Evolutionary conservation across 2,113 vertebrate genomes (phyloP).

Genomic region (Coregonus clupeaformis): DNA sequence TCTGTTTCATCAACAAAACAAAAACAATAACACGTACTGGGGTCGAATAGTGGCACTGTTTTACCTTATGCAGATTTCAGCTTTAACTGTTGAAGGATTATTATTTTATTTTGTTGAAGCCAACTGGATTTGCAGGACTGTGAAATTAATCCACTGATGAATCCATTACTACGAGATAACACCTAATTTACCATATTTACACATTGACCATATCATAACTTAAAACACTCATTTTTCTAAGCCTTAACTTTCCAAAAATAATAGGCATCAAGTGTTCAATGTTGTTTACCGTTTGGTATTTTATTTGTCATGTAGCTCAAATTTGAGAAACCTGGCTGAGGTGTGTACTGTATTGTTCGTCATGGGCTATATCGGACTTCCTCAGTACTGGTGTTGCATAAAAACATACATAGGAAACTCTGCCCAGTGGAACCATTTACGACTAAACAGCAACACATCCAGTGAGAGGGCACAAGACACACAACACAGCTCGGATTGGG

Average conservation of each 20-base stretch:
- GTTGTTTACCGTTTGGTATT: slow-evolving; percentile 39
- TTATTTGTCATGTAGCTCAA: slow-evolving; percentile 29
- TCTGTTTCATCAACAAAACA: too few species aligned
- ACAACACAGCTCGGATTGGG: not conserved
- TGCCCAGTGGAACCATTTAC: too few species aligned
- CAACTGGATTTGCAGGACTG: slow-evolving; percentile 64
- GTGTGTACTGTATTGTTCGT: not conserved
- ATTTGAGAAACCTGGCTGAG: slow-evolving; percentile 44
- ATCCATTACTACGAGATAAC: slow-evolving; percentile 20
- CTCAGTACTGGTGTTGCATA: too few species aligned
- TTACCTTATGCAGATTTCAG: too few species aligned
- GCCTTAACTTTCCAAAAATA: slow-evolving; percentile 20
- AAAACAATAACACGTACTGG: too few species aligned
- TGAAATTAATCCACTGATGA: slow-evolving; percentile 43
- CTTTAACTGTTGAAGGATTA: slow-evolving; percentile 43
- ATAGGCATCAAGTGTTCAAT: slow-evolving; percentile 38
- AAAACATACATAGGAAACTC: too few species aligned
- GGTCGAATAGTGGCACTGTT: too few species aligned
- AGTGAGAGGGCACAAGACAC: slow-evolving; percentile 34
- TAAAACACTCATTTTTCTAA: slow-evolving; percentile 36
- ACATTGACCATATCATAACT: slow-evolving; percentile 22
- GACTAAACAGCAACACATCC: too few species aligned
- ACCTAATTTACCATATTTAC: slow-evolving; percentile 42
- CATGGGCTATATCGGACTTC: too few species aligned
- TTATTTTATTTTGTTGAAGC: slow-evolving; percentile 31